Conservation (phyloP, 2,888 invertebrate species). For the Adineta ricciae region DNA sequence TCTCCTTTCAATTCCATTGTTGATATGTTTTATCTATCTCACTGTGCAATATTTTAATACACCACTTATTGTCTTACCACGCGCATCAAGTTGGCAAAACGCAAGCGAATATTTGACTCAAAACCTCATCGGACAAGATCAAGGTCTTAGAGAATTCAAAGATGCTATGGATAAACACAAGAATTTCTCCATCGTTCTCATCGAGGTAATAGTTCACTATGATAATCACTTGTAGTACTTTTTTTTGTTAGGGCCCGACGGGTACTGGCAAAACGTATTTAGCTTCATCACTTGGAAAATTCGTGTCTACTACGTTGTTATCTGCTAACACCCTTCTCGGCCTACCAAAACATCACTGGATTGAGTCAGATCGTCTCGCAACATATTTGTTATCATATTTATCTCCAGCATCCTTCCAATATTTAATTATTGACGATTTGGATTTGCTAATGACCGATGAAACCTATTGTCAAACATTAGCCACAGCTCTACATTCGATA, state of each 20-base stretch:
- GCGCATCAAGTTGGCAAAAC: not conserved
- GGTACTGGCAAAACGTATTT: not conserved
- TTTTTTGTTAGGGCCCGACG: not conserved
- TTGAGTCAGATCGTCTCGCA: not conserved
- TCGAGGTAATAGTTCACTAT: no score
- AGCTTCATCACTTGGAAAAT: not conserved
- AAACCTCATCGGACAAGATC: not conserved
- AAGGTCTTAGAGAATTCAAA: not conserved
- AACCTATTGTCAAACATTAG: not conserved
- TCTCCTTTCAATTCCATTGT: not conserved
- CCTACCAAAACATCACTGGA: not conserved
- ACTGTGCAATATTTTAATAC: not conserved
- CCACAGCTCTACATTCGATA: not conserved
- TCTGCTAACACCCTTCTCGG: not conserved
- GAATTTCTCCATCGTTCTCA: not conserved
- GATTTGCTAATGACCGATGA: not conserved
- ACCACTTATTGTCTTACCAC: not conserved
- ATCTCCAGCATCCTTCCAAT: not conserved
- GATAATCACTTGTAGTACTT: not conserved
- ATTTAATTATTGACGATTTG: constrained; percentile 1
- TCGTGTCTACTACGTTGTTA: not conserved
- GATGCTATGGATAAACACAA: not conserved
- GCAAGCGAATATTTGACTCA: not conserved
- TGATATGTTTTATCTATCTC: not conserved
- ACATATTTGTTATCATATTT: not conserved